A percentile compares a stretch with the other conserved stretches of the same genome.
phyloP scores from a whole-genome alignment of 2,888 invertebrate genomes.

The Calephelis perditalis region DNA sequence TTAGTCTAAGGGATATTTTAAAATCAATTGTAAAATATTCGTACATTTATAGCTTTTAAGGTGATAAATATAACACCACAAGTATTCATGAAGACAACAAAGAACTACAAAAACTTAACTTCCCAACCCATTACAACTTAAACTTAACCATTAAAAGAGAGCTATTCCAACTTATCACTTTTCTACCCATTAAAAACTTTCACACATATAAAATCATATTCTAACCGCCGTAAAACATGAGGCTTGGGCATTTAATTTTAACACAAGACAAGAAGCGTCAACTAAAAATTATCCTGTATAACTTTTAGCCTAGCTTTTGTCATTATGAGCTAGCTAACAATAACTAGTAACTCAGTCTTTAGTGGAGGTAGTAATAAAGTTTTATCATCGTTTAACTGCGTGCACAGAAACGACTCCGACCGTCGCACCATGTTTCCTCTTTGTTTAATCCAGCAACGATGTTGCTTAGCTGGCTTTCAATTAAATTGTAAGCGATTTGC shows the following conservation, averaged over 20 bases:
- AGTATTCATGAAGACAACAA: too few species aligned
- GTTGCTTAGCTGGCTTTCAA: conserved; percentile 7
- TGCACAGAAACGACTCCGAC: conserved; percentile 11
- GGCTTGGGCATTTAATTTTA: conserved; percentile 14
- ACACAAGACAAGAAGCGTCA: conserved; percentile 29
- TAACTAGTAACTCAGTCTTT: conserved; percentile 23
- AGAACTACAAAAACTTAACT: too few species aligned
- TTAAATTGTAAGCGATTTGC: conserved; percentile 7
- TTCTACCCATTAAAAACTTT: conserved; percentile 7
- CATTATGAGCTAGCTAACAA: conserved; percentile 25
- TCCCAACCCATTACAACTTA: too few species aligned
- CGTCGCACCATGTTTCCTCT: conserved; percentile 13
- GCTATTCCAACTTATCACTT: neutral
- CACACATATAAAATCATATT: conserved; percentile 2
- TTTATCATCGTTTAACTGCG: conserved; percentile 18
- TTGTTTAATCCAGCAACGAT: conserved; percentile 19
- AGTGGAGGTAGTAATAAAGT: conserved; percentile 15
- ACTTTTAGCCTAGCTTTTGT: conserved; percentile 20
- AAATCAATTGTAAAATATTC: too few species aligned
- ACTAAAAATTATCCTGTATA: conserved; percentile 28
- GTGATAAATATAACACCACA: too few species aligned
- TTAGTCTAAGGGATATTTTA: too few species aligned
- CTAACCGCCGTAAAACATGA: neutral
- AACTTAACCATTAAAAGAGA: neutral
- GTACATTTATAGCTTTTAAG: too few species aligned